These are phyloP conservation scores for Drosophila saltans DNA, from an alignment of 1,140 invertebrate species.

Conservation along the genomic window DNA sequence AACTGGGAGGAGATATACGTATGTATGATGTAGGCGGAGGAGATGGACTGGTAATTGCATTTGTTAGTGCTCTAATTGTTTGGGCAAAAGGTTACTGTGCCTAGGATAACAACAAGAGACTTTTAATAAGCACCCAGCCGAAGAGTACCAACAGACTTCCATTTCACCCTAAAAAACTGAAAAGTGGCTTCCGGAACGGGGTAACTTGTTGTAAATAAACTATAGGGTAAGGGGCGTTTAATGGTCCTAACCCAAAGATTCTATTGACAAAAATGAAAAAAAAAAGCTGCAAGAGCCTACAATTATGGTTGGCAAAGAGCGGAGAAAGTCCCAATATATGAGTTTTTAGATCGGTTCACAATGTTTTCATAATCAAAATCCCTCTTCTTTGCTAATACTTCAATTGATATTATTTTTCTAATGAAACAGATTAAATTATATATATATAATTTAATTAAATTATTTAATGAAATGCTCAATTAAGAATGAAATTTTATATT, in stretches of 20 bases:
- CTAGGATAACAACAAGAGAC: conserved; percentile 75
- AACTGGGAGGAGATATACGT: background rate
- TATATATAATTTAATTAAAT: too few species aligned
- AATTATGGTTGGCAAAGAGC: background rate
- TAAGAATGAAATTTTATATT: too few species aligned
- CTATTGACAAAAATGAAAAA: too few species aligned
- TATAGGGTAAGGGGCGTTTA: background rate
- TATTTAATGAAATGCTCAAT: too few species aligned
- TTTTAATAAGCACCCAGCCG: conserved; percentile 66
- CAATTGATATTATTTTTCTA: too few species aligned
- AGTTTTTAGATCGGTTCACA: background rate
- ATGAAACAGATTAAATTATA: too few species aligned
- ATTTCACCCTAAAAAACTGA: conserved; percentile 26
- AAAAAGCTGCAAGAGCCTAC: conserved; percentile 14
- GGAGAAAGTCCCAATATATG: background rate
- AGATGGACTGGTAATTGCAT: conserved; percentile 68
- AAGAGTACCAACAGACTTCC: conserved; percentile 12
- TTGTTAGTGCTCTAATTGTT: conserved; percentile 80
- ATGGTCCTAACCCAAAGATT: conserved; percentile 1
- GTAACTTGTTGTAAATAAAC: conserved; percentile 7
- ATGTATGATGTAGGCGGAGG: conserved; percentile 23
- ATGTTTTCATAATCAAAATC: background rate
- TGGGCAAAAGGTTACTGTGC: conserved; percentile 72
- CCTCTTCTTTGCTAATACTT: too few species aligned
- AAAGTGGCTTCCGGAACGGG: conserved; percentile 38